Evolutionary conservation across 2,797 vertebrate species (phyloP).

Genomic region (Yasuhikotakia modesta): DNA sequence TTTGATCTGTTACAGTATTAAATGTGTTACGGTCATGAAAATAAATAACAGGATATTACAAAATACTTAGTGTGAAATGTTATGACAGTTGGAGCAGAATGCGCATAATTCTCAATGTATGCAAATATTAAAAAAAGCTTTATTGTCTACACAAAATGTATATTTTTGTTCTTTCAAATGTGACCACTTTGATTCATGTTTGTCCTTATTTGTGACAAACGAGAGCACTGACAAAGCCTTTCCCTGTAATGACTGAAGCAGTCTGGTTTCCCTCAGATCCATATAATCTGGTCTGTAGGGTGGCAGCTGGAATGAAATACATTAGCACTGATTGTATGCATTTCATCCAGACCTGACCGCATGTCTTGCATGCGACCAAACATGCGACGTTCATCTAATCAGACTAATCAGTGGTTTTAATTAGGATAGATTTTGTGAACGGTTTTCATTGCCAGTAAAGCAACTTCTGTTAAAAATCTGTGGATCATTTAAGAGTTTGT

Average conservation of each 20-base stretch:
- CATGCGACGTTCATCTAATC: conserved; percentile 21
- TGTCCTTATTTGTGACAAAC: not conserved
- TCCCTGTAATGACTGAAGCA: not conserved
- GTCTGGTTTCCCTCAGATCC: not conserved
- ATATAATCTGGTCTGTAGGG: conserved; percentile 18
- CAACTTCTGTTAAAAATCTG: not conserved
- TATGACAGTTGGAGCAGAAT: not conserved
- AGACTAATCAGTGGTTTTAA: conserved; percentile 53
- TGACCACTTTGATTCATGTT: not conserved
- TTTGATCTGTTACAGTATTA: not conserved
- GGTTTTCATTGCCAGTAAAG: not conserved
- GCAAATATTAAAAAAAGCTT: not conserved
- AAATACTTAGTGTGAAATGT: not conserved
- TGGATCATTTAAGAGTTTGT: not conserved
- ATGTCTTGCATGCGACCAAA: conserved; percentile 49
- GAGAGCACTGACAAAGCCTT: not conserved
- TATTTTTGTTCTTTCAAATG: not conserved
- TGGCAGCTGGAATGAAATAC: conserved; percentile 55
- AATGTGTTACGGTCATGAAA: not conserved
- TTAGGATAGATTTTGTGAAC: no score
- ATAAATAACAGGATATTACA: not conserved
- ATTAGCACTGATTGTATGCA: conserved; percentile 58
- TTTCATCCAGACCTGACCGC: conserved; percentile 54
- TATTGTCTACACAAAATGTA: no score
- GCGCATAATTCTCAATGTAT: not conserved